Evolutionary conservation across 2,888 invertebrate species (phyloP), one percentile per base, ranked within the genome.

Genomic region (Brenthis hecate): DNA sequence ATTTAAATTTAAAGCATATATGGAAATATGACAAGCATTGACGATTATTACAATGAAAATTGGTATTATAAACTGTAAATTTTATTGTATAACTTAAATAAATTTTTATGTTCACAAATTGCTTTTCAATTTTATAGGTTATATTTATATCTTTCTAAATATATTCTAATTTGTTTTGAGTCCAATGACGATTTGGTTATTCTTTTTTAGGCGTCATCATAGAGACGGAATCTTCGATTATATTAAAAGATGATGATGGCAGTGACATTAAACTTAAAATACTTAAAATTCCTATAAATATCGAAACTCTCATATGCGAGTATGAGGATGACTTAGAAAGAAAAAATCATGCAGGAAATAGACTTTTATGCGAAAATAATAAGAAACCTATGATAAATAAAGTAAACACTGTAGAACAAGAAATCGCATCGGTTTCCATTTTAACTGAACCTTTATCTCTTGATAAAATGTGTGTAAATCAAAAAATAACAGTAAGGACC

Each of bases 191-290:
- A 47, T 56, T 51, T 61, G 51, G 69, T 77, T 77, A 78, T 84
- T 80, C 78, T 81, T 78, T 89, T 90, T 80, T 89, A 91, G 91
- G 89, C 70, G 62, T 79, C 81, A 82, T 86, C 81, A 76, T 83
- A 78, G 77, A 80, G 74, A 82, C 82, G 64, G 75, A 86, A 73
- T 82, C 88, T 6, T 80, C 86, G 16, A 83, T 86, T 62, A 76
- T 79, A 65, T 57, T 86, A 54, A 87, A 85, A 80, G 81, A 82
- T 32, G 84, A 85, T 54, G 83, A 86, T 32, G 89, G 86, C 51
- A 76, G 69, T 51, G 78, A 83, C 28, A 81, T 85, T 65, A 81
- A 76, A 75, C 73, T 89, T 14, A 81, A 78, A 50, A 28, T 89
- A 1, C 80, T 90, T 13, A 85, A 83, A 74, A 77, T 74, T 50